Conservation (phyloP, 2,113 vertebrate genomes). For the Chaenocephalus aceratus region DNA sequence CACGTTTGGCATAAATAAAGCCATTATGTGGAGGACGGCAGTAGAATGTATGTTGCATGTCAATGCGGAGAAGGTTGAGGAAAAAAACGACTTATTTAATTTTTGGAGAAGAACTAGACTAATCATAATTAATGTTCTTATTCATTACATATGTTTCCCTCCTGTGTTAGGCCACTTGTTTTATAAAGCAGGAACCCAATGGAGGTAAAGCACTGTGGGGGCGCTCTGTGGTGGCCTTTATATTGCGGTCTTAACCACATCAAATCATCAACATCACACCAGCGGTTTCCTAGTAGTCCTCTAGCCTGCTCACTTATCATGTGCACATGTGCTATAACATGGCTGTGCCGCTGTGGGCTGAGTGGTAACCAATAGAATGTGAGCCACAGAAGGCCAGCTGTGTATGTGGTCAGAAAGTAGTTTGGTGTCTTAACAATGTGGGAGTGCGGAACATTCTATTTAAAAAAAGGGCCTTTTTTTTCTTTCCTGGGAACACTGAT, state of each 20-base stretch:
- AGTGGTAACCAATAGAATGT: constrained; percentile 34
- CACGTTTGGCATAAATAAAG: neutral
- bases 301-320: constrained; percentile 7
- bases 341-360: constrained; percentile 31
- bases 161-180: neutral
- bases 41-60: neutral
- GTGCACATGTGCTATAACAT: constrained; percentile 16
- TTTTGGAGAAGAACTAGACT: neutral
- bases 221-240: constrained; percentile 30
- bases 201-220: constrained; percentile 21
- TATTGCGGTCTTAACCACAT: constrained; percentile 47
- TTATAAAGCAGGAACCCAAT: constrained; percentile 14
- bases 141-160: neutral
- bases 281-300: constrained; percentile 34
- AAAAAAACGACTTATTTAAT: neutral
- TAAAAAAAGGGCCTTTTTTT: neutral
- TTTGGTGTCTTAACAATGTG: constrained; percentile 9
- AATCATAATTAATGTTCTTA: neutral
- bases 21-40: neutral
- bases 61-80: neutral
- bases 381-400: constrained; percentile 22
- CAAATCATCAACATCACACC: constrained; percentile 40
- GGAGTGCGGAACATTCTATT: neutral
- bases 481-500: neutral
- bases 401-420: constrained; percentile 37